Evolutionary conservation across 2,797 vertebrate species (phyloP).

Genomic region (Mastacembelus armatus): DNA sequence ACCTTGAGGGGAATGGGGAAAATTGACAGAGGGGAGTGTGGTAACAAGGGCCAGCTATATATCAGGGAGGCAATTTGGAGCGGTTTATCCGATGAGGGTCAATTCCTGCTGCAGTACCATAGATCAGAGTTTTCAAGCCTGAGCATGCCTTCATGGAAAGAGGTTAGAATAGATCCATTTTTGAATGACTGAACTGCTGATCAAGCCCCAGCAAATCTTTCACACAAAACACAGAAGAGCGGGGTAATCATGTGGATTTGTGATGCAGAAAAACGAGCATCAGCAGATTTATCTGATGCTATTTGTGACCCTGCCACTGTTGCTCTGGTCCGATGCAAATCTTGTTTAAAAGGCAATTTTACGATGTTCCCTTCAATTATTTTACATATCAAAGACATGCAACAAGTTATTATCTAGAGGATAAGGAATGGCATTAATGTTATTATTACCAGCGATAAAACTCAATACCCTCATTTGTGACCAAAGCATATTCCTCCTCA

Average conservation of each 20-base stretch:
- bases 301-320: slow-evolving; percentile 60
- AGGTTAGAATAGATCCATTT: slow-evolving; percentile 72
- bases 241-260: slow-evolving; percentile 76
- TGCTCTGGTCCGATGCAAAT: slow-evolving; percentile 65
- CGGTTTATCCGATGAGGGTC: slow-evolving; percentile 85
- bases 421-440: slow-evolving; percentile 61
- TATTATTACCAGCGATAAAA: slow-evolving; percentile 61
- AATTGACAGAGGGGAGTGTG: slow-evolving; percentile 77
- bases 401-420: slow-evolving; percentile 56
- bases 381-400: slow-evolving; percentile 66
- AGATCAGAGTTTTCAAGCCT: slow-evolving; percentile 81
- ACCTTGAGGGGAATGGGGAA: slow-evolving; percentile 82
- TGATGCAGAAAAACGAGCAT: slow-evolving; percentile 69
- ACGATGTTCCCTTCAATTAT: slow-evolving; percentile 62
- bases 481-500: slow-evolving; percentile 34
- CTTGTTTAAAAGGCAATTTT: slow-evolving; percentile 63
- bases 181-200: slow-evolving; percentile 71
- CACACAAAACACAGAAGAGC: slow-evolving; percentile 68
- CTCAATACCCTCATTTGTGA: slow-evolving; percentile 60
- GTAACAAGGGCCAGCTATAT: slow-evolving; percentile 84
- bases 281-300: slow-evolving; percentile 71
- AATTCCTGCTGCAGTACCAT: slow-evolving; percentile 79
- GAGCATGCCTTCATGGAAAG: slow-evolving; percentile 55
- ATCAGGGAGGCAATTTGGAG: slow-evolving; percentile 86
- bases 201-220: slow-evolving; percentile 73